Evolutionary conservation across 2,888 invertebrate species (phyloP).

Genomic region (Mesochorus sp.): DNA sequence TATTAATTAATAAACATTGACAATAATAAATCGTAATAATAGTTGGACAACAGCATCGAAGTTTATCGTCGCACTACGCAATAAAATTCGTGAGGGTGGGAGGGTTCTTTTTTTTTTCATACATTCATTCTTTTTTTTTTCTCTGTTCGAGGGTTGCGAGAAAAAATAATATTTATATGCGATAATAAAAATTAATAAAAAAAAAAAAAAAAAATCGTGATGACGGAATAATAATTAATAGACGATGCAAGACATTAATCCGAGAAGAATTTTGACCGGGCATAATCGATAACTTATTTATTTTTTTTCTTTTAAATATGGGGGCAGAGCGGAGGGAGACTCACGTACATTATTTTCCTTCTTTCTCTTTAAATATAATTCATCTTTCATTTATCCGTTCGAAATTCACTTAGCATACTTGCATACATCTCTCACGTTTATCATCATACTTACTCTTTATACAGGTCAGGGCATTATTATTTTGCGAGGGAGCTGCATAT

Average conservation of each 20-base stretch:
- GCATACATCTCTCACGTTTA: conserved; percentile 54
- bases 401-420: conserved; percentile 59
- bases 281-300: conserved; percentile 36
- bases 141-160: conserved; percentile 14
- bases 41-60: conserved; percentile 59
- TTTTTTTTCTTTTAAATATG: conserved; percentile 7
- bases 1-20: conserved; percentile 68
- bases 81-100: conserved; percentile 43
- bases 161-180: conserved; percentile 26
- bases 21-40: conserved; percentile 70
- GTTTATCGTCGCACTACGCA: conserved; percentile 57
- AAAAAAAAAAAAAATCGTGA: conserved; percentile 12
- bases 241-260: conserved; percentile 45
- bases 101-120: neutral
- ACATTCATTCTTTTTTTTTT: conserved; percentile 2
- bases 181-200: conserved; percentile 39
- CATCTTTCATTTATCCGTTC: conserved; percentile 60
- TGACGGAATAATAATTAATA: conserved; percentile 26
- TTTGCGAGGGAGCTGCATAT: conserved; percentile 71
- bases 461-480: conserved; percentile 75
- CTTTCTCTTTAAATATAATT: conserved; percentile 62
- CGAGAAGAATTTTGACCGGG: conserved; percentile 42
- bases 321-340: conserved; percentile 1
- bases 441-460: conserved; percentile 79
- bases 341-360: conserved; percentile 61